Conservation (phyloP, 2,888 invertebrate genomes). For the Rapana venosa region DNA sequence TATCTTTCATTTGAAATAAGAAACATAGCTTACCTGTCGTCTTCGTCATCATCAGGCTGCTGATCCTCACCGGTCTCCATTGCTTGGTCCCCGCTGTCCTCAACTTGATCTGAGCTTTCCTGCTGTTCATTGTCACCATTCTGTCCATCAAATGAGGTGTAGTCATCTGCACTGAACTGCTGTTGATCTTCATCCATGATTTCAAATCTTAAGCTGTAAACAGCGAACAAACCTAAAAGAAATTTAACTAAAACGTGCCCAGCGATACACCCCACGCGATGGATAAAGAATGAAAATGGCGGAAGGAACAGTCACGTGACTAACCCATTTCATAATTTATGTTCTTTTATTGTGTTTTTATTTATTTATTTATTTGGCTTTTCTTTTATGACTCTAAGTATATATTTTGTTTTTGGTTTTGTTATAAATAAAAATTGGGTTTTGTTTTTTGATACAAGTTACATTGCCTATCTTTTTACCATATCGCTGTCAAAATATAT, state of each 20-base stretch:
- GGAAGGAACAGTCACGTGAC: conserved; percentile 21
- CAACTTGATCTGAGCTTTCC: conserved; percentile 53
- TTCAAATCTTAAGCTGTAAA: not conserved
- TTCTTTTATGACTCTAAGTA: not conserved
- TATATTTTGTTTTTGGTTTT: no score
- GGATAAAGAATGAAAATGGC: conserved; percentile 21
- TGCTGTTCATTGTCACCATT: conserved; percentile 45
- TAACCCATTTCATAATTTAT: conserved; percentile 14
- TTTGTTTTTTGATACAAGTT: no score
- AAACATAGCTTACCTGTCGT: conserved; percentile 50
- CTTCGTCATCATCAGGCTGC: conserved; percentile 50
- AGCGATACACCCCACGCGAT: not conserved
- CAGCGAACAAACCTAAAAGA: not conserved
- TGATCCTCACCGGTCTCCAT: conserved; percentile 48
- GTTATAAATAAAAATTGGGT: no score
- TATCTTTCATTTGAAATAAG: no score
- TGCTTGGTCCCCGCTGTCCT: conserved; percentile 46
- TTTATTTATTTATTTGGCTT: not conserved
- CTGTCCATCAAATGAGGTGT: conserved; percentile 43
- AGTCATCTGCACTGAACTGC: conserved; percentile 38
- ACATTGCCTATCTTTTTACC: no score
- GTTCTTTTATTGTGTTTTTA: not conserved
- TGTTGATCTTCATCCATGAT: conserved; percentile 44
- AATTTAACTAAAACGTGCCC: not conserved
- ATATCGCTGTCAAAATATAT: no score